Evolutionary conservation across 2,797 vertebrate genomes (phyloP).

Genomic region (Siniperca scherzeri): DNA sequence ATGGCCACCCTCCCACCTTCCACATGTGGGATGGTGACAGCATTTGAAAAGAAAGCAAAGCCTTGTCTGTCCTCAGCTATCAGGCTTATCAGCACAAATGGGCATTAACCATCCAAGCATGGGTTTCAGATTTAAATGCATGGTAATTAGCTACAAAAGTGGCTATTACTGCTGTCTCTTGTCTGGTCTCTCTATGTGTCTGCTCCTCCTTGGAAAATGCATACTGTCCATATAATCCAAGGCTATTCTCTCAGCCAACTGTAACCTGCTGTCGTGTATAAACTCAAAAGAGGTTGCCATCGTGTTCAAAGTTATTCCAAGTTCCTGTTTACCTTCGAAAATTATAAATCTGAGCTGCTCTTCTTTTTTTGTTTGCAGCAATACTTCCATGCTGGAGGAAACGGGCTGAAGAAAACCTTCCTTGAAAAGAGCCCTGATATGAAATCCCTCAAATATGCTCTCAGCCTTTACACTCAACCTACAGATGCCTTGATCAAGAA

Average conservation of each 20-base stretch:
- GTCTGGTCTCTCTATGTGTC: constrained; percentile 23
- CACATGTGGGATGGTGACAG: constrained; percentile 57
- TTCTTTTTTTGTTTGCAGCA: constrained; percentile 85
- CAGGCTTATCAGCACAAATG: constrained; percentile 58
- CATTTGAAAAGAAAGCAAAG: constrained; percentile 48
- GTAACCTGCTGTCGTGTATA: background rate
- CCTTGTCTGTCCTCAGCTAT: constrained; percentile 62
- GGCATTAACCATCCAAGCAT: constrained; percentile 54
- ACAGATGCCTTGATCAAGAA: constrained; percentile 99
- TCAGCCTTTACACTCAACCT: constrained; percentile 98
- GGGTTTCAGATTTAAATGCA: constrained; percentile 57
- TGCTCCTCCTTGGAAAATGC: constrained; percentile 39
- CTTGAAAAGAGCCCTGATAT: constrained; percentile 97
- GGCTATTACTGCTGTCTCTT: constrained; percentile 57
- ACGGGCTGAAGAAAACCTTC: constrained; percentile 97
- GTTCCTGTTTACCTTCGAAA: background rate
- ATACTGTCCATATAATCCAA: constrained; percentile 42
- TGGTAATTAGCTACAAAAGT: constrained; percentile 66
- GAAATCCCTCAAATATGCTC: constrained; percentile 96
- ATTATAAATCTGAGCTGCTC: background rate
- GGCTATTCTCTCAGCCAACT: constrained; percentile 18
- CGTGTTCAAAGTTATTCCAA: constrained; percentile 2
- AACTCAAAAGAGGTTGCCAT: background rate
- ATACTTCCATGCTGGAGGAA: constrained; percentile 99
- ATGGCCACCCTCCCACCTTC: constrained; percentile 40